phyloP scores from a whole-genome alignment of 2,797 vertebrate species.

The Pachyuromys duprasi region DNA sequence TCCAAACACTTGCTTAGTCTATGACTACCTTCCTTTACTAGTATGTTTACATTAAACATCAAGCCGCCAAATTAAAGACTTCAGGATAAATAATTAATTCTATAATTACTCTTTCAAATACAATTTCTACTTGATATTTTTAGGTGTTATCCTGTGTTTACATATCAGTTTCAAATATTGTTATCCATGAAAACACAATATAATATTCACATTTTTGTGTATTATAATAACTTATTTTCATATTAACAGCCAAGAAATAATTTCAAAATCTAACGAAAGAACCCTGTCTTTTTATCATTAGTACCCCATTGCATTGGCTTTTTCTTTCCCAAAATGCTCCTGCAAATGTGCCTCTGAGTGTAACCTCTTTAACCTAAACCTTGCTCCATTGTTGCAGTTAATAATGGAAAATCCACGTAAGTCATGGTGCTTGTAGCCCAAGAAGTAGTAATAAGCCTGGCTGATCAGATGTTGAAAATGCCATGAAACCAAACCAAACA shows the following conservation, averaged over 20 bases:
- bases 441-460: background rate
- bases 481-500: background rate
- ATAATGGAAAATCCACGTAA: background rate
- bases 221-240: background rate
- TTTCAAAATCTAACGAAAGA: background rate
- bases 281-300: background rate
- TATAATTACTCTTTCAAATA: background rate
- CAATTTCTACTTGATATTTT: background rate
- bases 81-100: background rate
- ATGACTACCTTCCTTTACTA: background rate
- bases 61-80: background rate
- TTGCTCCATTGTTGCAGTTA: background rate
- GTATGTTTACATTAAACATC: background rate
- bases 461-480: background rate
- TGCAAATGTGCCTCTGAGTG: background rate
- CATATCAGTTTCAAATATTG: background rate
- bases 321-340: background rate
- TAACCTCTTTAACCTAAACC: background rate
- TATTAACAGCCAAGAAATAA: background rate
- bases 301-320: background rate
- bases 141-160: background rate
- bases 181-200: background rate
- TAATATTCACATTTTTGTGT: background rate
- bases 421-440: background rate
- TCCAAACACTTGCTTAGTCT: background rate